Percentiles rank a stretch among this genome's conserved stretches.
These are phyloP conservation scores for Tachysurus vachellii DNA, from an alignment of 2,113 vertebrate species.

Conservation along the genomic window DNA sequence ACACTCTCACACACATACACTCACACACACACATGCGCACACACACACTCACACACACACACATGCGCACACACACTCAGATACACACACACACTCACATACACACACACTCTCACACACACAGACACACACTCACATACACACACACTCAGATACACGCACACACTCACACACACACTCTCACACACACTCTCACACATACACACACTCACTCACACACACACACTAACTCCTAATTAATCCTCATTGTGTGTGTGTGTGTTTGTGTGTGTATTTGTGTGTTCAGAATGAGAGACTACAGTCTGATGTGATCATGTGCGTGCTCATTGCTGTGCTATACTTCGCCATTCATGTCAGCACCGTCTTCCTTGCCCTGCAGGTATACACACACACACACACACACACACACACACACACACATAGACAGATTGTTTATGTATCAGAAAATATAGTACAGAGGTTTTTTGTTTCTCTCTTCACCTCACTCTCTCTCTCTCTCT, in stretches of 20 bases:
- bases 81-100: no score
- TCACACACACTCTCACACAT: conserved; percentile 7
- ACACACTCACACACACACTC: background rate
- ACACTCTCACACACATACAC: conserved; percentile 20
- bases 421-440: background rate
- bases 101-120: background rate
- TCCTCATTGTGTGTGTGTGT: background rate
- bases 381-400: conserved; percentile 57
- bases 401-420: background rate
- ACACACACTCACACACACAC: background rate
- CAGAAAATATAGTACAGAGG: background rate
- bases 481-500: background rate
- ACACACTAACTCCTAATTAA: background rate
- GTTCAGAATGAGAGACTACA: conserved; percentile 90
- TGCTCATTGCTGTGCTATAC: conserved; percentile 93
- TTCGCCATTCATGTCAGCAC: conserved; percentile 99
- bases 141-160: background rate
- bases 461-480: background rate
- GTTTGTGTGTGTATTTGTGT: background rate
- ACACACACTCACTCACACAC: no score
- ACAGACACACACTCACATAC: conserved; percentile 17
- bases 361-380: conserved; percentile 95
- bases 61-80: conserved; percentile 15
- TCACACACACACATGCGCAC: background rate
- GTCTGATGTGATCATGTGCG: conserved; percentile 93